Percentiles rank a stretch among this genome's conserved stretches.
These are phyloP conservation scores for Grallaria varia DNA, from an alignment of 2,113 vertebrate species.

Conservation along the genomic window DNA sequence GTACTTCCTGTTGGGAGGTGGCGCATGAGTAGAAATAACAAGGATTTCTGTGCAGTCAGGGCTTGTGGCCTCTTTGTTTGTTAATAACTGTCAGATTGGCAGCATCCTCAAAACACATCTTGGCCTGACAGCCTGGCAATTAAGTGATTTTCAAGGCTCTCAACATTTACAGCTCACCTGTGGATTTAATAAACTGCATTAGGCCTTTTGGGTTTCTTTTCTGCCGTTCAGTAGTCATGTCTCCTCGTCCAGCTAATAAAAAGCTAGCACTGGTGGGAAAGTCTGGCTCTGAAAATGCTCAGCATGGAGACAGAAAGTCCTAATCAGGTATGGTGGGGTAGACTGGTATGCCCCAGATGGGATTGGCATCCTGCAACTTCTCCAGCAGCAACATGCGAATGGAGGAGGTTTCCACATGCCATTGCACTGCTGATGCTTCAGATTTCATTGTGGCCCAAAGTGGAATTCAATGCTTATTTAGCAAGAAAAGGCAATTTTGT, in stretches of 20 bases:
- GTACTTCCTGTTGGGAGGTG: slow-evolving; percentile 87
- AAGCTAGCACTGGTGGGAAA: neutral
- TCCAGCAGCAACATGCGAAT: accelerated
- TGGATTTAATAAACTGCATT: slow-evolving; percentile 37
- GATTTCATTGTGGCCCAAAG: neutral
- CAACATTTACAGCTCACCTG: neutral
- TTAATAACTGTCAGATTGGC: slow-evolving; percentile 60
- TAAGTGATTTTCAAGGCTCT: slow-evolving; percentile 42
- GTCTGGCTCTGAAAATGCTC: neutral
- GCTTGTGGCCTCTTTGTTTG: slow-evolving; percentile 52
- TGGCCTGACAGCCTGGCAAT: slow-evolving; percentile 11
- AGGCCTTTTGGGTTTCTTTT: neutral
- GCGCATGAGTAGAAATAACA: slow-evolving; percentile 71
- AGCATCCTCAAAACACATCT: slow-evolving; percentile 14
- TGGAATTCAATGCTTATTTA: neutral
- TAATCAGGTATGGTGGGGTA: neutral
- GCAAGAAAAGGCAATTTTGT: neutral
- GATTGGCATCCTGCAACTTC: neutral
- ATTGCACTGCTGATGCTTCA: neutral
- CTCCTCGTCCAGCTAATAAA: neutral
- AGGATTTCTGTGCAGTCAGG: slow-evolving; percentile 28
- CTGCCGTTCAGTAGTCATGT: neutral
- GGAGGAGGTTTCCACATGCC: neutral
- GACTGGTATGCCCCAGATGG: neutral
- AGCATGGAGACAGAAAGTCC: neutral